A percentile compares a stretch with the other conserved stretches of the same genome.
Conservation (phyloP, 2,113 vertebrate species). For the Ciconia stormi region DNA sequence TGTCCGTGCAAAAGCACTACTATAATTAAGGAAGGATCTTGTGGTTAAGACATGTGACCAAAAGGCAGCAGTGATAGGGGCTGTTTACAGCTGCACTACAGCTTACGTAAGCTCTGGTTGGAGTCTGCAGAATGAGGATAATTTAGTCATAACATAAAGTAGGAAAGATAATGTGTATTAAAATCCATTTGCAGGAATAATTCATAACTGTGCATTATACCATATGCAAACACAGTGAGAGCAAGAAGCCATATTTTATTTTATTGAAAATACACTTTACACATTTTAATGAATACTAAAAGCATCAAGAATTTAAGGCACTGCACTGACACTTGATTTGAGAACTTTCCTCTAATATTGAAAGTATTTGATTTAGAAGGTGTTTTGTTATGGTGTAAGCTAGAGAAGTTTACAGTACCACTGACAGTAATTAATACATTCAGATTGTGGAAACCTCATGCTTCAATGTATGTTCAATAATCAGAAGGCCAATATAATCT, state of each 20-base stretch:
- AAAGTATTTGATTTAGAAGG: not conserved
- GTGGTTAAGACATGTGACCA: not conserved
- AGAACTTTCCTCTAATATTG: not conserved
- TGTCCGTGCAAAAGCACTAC: not conserved
- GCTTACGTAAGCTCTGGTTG: not conserved
- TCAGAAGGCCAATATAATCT: not conserved
- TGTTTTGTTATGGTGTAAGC: not conserved
- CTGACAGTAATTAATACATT: not conserved
- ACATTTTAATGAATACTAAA: not conserved
- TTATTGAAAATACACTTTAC: not conserved
- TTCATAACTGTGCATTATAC: not conserved
- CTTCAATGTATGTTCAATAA: not conserved
- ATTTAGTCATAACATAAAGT: not conserved
- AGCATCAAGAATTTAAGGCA: not conserved
- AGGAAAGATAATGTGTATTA: not conserved
- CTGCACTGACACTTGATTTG: not conserved
- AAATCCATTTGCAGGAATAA: not conserved
- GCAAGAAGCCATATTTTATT: not conserved
- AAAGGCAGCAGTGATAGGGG: not conserved
- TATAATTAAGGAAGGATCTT: slow-evolving; percentile 5
- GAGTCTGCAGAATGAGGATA: not conserved
- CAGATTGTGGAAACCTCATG: not conserved
- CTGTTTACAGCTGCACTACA: not conserved
- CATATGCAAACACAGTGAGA: not conserved
- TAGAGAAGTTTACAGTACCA: not conserved